Evolutionary conservation across 2,113 vertebrate genomes (phyloP).

Genomic region (Cnemophilus loriae): DNA sequence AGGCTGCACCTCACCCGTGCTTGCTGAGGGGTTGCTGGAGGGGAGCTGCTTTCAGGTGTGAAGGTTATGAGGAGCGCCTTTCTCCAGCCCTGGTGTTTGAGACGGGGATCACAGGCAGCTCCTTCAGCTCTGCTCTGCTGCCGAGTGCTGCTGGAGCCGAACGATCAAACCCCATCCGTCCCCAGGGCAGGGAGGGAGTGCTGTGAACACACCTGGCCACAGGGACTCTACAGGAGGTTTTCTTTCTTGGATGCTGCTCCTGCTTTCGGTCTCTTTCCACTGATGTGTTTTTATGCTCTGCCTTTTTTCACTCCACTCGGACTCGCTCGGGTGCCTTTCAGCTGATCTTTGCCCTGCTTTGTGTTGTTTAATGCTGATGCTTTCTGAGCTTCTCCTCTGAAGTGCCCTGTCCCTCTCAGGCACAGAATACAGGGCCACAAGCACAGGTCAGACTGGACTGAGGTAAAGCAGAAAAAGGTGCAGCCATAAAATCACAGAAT

Average conservation of each 20-base stretch:
- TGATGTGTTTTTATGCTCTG: not conserved
- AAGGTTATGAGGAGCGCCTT: not conserved
- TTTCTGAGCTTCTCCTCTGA: not conserved
- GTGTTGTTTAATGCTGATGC: not conserved
- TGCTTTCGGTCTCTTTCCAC: not conserved
- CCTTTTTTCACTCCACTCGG: fast-evolving
- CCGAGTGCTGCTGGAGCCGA: not conserved
- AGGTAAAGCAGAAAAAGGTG: not conserved
- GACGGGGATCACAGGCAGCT: not conserved
- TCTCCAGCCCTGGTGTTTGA: not conserved
- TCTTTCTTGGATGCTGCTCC: not conserved
- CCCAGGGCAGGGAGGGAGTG: not conserved
- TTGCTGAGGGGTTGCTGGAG: not conserved
- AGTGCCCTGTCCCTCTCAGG: not conserved
- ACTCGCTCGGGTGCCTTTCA: not conserved
- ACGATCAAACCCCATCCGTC: not conserved
- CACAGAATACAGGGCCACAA: not conserved
- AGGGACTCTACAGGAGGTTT: not conserved
- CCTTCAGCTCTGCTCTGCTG: not conserved
- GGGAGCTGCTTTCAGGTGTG: not conserved
- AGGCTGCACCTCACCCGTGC: not conserved
- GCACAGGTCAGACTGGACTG: not conserved
- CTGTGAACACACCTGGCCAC: not conserved
- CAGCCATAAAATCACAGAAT: not conserved
- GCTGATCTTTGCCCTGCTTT: not conserved